A percentile compares a stretch with the other conserved stretches of the same genome.
phyloP scores from a whole-genome alignment of 2,113 vertebrate genomes.

The Chaenogobius annularis region DNA sequence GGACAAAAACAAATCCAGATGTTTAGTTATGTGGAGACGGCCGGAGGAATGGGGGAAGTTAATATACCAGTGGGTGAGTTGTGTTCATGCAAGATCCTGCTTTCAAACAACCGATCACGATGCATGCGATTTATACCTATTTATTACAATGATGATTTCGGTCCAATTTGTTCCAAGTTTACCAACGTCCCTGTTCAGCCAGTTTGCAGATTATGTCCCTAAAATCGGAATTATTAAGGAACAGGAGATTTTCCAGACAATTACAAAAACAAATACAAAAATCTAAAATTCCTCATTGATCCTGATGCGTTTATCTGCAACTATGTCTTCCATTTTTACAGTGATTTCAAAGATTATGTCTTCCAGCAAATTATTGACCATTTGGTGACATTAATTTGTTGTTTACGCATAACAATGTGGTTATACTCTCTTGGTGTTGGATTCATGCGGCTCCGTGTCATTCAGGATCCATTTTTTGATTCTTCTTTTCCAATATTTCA shows the following conservation, averaged over 20 bases:
- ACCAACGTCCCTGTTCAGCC: background rate
- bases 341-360: background rate
- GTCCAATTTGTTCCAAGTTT: background rate
- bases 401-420: background rate
- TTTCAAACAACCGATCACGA: background rate
- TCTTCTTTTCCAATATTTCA: constrained; percentile 48
- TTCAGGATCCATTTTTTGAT: background rate
- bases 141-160: background rate
- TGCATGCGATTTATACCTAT: background rate
- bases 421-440: background rate
- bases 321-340: too few species aligned
- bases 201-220: background rate
- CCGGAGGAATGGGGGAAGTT: constrained; percentile 98
- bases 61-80: constrained; percentile 96
- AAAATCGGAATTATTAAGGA: background rate
- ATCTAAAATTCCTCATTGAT: background rate
- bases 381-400: background rate
- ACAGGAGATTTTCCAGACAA: background rate
- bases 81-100: background rate
- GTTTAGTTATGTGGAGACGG: constrained; percentile 96
- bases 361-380: too few species aligned
- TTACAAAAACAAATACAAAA: background rate
- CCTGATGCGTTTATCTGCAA: background rate
- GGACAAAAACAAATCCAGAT: constrained; percentile 96
- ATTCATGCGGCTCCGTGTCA: background rate